A percentile compares a stretch with the other conserved stretches of the same genome.
Evolutionary conservation across 1,140 invertebrate species (phyloP).

Genomic region (Musca domestica): DNA sequence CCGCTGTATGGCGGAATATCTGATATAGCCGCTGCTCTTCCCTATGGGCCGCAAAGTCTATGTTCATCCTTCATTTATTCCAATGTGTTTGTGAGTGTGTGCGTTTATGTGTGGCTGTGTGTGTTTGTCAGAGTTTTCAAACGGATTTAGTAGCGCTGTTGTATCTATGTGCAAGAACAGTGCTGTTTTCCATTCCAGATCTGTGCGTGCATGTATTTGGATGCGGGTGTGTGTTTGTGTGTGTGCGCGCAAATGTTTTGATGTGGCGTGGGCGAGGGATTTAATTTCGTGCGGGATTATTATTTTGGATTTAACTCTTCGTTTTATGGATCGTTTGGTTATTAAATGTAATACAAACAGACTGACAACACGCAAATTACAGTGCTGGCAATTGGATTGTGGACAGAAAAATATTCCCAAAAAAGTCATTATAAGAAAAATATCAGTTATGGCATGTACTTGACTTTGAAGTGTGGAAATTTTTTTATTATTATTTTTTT

Average conservation of each 20-base stretch:
- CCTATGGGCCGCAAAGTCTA: too few relatives aligned
- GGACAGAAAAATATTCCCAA: too few relatives aligned
- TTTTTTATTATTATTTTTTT: too few relatives aligned
- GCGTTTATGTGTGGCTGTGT: conserved; percentile 3
- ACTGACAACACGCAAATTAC: conserved; percentile 17
- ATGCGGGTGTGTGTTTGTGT: conserved; percentile 4
- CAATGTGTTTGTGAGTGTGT: not conserved
- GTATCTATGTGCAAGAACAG: not conserved
- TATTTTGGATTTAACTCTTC: conserved; percentile 55
- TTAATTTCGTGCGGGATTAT: conserved; percentile 55
- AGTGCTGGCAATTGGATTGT: not conserved
- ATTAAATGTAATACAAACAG: conserved; percentile 41
- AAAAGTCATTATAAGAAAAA: too few relatives aligned
- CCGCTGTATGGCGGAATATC: not conserved
- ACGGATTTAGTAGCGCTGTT: not conserved
- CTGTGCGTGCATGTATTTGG: not conserved
- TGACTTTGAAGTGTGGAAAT: too few relatives aligned
- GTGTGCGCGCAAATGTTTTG: conserved; percentile 12
- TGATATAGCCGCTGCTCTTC: not conserved
- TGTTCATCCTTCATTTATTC: not conserved
- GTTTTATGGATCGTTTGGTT: conserved; percentile 53
- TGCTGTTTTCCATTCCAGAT: not conserved
- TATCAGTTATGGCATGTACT: too few relatives aligned
- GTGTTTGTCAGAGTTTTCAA: not conserved
- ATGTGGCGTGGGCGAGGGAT: conserved; percentile 48